Evolutionary conservation across 2,888 invertebrate genomes (phyloP).

Genomic region (Lasiommata megera): DNA sequence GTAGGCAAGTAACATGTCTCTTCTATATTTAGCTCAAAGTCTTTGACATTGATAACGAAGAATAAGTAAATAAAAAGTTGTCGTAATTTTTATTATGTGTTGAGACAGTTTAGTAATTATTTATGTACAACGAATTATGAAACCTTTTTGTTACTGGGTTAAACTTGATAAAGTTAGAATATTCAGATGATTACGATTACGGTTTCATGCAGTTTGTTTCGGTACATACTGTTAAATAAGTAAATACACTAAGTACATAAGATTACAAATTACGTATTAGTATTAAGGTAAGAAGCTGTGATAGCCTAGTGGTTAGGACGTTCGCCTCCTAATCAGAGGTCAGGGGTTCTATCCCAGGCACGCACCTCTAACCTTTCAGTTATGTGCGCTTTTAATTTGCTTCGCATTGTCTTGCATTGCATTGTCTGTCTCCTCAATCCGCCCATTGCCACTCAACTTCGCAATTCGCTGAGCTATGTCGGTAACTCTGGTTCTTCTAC

Average conservation of each 20-base stretch:
- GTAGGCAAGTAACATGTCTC: slow-evolving; percentile 11
- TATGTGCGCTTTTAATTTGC: too few relatives aligned
- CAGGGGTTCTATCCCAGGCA: too few relatives aligned
- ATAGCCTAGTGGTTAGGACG: too few relatives aligned
- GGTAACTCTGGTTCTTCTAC: too few relatives aligned
- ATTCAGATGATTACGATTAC: neutral
- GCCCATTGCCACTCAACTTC: too few relatives aligned
- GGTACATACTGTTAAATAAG: neutral
- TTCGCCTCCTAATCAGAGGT: too few relatives aligned
- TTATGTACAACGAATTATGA: neutral
- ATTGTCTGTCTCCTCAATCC: too few relatives aligned
- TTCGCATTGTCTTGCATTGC: too few relatives aligned
- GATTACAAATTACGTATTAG: too few relatives aligned
- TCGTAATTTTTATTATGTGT: slow-evolving; percentile 22
- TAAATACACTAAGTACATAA: neutral
- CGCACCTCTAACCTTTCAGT: too few relatives aligned
- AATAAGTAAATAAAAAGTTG: slow-evolving; percentile 18
- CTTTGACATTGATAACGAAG: slow-evolving; percentile 20
- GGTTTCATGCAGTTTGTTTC: slow-evolving; percentile 3
- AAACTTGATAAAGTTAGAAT: slow-evolving; percentile 28
- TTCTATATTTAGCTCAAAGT: slow-evolving; percentile 24
- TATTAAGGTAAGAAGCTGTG: too few relatives aligned
- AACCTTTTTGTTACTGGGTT: slow-evolving; percentile 22
- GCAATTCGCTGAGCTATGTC: too few relatives aligned
- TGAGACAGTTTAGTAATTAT: slow-evolving; percentile 10